These are phyloP conservation scores for Drosophila cracens DNA, from an alignment of 2,888 invertebrate genomes.

Conservation along the genomic window DNA sequence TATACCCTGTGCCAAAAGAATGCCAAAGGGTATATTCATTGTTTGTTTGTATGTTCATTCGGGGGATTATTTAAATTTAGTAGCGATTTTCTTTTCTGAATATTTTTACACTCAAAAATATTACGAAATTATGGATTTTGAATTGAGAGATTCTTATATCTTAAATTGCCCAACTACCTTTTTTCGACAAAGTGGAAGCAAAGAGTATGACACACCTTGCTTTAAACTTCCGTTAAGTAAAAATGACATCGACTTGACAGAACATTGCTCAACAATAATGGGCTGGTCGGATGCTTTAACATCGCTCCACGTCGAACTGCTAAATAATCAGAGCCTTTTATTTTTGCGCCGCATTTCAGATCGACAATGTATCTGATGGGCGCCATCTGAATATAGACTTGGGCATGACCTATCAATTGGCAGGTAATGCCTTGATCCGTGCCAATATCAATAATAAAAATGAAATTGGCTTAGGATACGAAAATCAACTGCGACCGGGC, in stretches of 20 bases:
- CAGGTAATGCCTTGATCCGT: not conserved
- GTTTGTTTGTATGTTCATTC: no score
- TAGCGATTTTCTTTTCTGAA: no score
- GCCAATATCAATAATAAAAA: not conserved
- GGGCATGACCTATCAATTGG: not conserved
- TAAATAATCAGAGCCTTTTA: not conserved
- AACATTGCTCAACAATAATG: not conserved
- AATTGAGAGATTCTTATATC: no score
- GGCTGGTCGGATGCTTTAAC: not conserved
- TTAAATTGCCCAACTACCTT: not conserved
- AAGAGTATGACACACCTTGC: not conserved
- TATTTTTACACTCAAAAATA: no score
- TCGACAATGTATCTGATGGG: not conserved
- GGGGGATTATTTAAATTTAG: not conserved
- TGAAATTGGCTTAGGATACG: not conserved
- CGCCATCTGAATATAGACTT: not conserved
- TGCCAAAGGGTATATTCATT: no score
- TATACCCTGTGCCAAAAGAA: slow-evolving; percentile 26
- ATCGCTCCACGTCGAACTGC: not conserved
- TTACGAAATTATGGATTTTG: no score
- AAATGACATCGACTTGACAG: not conserved
- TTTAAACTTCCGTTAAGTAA: not conserved
- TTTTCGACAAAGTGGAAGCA: not conserved
- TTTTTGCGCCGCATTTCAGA: not conserved
- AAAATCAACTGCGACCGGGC: not conserved